Evolutionary conservation across 1,140 invertebrate species (phyloP).

Genomic region (Drosophila orosa): DNA sequence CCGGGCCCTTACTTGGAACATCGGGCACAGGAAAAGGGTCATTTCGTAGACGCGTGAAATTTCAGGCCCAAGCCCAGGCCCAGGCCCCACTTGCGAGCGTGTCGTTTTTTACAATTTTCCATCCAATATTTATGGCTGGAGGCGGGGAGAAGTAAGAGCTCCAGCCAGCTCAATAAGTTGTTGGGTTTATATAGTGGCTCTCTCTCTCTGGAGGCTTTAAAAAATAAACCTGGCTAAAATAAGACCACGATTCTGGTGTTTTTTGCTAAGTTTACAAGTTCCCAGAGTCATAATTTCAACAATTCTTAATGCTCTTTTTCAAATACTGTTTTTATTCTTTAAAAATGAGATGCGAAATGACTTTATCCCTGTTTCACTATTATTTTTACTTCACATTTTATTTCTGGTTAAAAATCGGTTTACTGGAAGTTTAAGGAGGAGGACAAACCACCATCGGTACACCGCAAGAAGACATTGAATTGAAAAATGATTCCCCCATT

Average conservation of each 20-base stretch:
- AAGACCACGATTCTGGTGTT: neutral
- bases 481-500: slow-evolving; percentile 61
- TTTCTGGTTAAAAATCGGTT: neutral
- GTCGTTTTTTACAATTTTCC: slow-evolving; percentile 37
- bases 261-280: neutral
- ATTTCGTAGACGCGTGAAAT: slow-evolving; percentile 78
- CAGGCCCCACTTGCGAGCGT: slow-evolving; percentile 43
- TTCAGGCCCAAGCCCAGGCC: slow-evolving; percentile 49
- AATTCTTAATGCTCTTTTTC: neutral
- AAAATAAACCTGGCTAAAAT: neutral
- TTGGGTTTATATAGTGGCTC: slow-evolving; percentile 8
- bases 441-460: neutral
- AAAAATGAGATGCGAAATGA: neutral
- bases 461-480: slow-evolving; percentile 48
- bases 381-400: neutral
- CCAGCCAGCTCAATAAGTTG: slow-evolving; percentile 16
- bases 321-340: neutral
- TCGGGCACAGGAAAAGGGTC: slow-evolving; percentile 71
- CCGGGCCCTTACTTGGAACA: slow-evolving; percentile 17
- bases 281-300: neutral
- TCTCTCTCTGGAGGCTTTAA: slow-evolving; percentile 19
- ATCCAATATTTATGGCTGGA: slow-evolving; percentile 43
- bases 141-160: neutral
- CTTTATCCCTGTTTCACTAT: neutral
- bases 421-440: neutral